phyloP scores from a whole-genome alignment of 2,113 vertebrate species.

The Hemiprocne comata region DNA sequence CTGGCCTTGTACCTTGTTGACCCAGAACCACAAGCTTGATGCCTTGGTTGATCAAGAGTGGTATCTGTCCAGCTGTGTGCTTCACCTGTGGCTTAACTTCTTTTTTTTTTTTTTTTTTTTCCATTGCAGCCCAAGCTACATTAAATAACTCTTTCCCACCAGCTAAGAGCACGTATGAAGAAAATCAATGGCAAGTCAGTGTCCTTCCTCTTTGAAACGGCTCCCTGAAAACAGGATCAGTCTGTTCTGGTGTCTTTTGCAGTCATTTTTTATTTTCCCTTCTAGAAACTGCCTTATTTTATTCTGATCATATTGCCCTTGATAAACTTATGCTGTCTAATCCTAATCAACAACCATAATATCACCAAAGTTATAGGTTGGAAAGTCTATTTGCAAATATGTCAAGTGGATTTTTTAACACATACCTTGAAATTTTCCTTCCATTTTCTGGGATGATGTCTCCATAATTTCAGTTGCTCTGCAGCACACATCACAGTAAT shows the following conservation, averaged over 20 bases:
- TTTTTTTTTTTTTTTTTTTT: not conserved
- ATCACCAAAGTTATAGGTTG: constrained; percentile 14
- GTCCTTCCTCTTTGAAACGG: not conserved
- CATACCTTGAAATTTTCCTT: constrained; percentile 14
- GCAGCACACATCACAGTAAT: constrained; percentile 18
- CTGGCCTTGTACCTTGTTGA: not conserved
- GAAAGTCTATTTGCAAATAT: constrained; percentile 59
- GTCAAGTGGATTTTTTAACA: not conserved
- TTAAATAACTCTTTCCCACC: not conserved
- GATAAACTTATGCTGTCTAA: not conserved
- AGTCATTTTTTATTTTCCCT: not conserved
- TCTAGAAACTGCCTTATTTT: not conserved
- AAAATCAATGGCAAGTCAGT: not conserved
- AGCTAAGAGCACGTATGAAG: not conserved
- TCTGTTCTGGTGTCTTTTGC: not conserved
- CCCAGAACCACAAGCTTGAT: too few species aligned
- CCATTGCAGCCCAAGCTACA: not conserved
- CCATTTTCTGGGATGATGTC: not conserved
- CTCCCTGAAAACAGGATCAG: not conserved
- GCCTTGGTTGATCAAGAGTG: not conserved
- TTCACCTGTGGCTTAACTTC: not conserved
- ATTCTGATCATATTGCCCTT: not conserved
- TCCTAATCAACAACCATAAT: not conserved
- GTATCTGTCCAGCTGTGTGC: not conserved
- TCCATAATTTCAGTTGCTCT: constrained; percentile 53